phyloP scores from a whole-genome alignment of 1,140 invertebrate genomes.

The Tribolium madens region DNA sequence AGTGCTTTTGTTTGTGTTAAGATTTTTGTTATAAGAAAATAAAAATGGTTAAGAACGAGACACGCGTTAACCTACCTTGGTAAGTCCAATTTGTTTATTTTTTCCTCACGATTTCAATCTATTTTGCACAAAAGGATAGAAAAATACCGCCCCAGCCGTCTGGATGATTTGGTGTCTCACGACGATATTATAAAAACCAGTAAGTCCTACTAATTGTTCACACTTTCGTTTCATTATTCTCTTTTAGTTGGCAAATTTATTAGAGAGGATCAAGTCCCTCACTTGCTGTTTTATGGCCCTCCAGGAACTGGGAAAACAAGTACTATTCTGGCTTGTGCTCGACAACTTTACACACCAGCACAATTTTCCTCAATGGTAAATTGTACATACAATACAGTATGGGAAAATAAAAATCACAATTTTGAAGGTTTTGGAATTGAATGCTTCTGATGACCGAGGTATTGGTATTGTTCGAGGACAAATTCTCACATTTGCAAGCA shows the following conservation, averaged over 20 bases:
- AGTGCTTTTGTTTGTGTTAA: not conserved
- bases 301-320: constrained; percentile 99
- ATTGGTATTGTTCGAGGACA: constrained; percentile 96
- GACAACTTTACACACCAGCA: constrained; percentile 86
- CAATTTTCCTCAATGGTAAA: constrained; percentile 62
- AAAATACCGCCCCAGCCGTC: constrained; percentile 93
- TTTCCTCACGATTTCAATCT: constrained; percentile 8
- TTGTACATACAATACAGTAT: too few relatives aligned
- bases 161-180: constrained; percentile 96
- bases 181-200: constrained; percentile 97
- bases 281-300: constrained; percentile 98
- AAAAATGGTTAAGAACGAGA: constrained; percentile 20
- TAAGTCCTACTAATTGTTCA: constrained; percentile 69
- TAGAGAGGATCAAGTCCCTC: constrained; percentile 91
- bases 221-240: not conserved
- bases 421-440: constrained; percentile 86
- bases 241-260: constrained; percentile 94
- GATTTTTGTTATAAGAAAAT: not conserved
- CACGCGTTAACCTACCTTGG: constrained; percentile 13
- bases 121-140: constrained; percentile 84
- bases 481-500: constrained; percentile 96
- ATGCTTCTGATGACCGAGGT: constrained; percentile 99
- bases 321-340: constrained; percentile 96
- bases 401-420: too few relatives aligned
- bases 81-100: not conserved